phyloP scores from a whole-genome alignment of 2,888 invertebrate species.

The Emmelina monodactyla region DNA sequence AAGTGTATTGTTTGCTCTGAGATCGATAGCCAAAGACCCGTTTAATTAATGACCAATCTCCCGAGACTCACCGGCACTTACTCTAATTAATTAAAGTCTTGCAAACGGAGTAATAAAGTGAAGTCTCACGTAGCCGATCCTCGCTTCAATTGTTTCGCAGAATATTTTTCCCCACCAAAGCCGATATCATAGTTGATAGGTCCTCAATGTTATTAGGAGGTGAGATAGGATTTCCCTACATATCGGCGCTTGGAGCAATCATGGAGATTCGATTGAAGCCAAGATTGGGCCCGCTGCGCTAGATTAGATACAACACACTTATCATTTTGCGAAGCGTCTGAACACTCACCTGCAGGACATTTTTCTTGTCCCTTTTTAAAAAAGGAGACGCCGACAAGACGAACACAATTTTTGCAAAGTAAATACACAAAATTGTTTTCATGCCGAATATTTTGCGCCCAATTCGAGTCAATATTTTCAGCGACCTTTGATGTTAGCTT shows the following conservation, averaged over 20 bases:
- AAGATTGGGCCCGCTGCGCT: constrained; percentile 29
- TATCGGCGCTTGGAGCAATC: constrained; percentile 29
- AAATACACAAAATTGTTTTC: constrained; percentile 25
- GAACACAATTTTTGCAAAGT: constrained; percentile 3
- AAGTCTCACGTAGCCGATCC: constrained; percentile 16
- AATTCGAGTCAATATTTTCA: constrained; percentile 32
- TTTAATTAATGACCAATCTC: constrained; percentile 62
- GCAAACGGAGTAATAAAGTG: constrained; percentile 28
- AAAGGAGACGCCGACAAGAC: not conserved
- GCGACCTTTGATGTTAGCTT: constrained; percentile 48
- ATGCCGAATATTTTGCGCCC: constrained; percentile 23
- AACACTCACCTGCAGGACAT: not conserved
- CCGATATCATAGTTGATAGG: constrained; percentile 10
- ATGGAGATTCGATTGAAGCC: constrained; percentile 33
- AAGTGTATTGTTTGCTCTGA: constrained; percentile 52
- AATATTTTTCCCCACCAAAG: constrained; percentile 11
- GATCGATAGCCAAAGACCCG: constrained; percentile 55
- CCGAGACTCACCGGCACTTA: constrained; percentile 58
- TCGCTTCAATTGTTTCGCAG: constrained; percentile 20
- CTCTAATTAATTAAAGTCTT: constrained; percentile 52
- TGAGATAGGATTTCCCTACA: constrained; percentile 20
- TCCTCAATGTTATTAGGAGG: constrained; percentile 14
- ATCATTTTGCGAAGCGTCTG: constrained; percentile 24
- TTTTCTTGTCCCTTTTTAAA: not conserved
- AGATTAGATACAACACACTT: constrained; percentile 33